Evolutionary conservation across 2,888 invertebrate genomes (phyloP).

Genomic region (Folsomia candida): DNA sequence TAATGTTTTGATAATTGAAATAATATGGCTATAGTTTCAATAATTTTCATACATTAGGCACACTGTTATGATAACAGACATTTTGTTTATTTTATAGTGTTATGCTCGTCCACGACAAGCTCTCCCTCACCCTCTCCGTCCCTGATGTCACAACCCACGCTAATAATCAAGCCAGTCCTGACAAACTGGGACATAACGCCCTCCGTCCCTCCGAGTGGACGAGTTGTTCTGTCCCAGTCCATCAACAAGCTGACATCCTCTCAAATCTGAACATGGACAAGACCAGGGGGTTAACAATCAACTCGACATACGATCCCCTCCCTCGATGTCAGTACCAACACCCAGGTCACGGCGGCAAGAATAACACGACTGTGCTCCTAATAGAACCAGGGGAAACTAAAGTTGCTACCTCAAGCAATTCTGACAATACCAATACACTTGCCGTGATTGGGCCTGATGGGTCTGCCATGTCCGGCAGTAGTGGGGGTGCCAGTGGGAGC

Average conservation of each 20-base stretch:
- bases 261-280: background rate
- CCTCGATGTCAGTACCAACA: background rate
- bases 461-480: constrained; percentile 8
- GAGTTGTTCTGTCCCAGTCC: constrained; percentile 45
- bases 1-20: no score
- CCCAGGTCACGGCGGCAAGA: no score
- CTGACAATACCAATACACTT: background rate
- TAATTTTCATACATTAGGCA: no score
- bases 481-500: no score
- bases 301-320: no score
- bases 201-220: constrained; percentile 40
- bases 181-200: constrained; percentile 20
- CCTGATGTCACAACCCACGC: constrained; percentile 46
- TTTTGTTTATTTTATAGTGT: constrained; percentile 41
- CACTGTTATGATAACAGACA: no score
- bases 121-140: constrained; percentile 47
- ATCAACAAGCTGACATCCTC: constrained; percentile 26
- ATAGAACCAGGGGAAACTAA: background rate
- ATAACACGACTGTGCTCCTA: background rate
- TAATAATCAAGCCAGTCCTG: constrained; percentile 27
- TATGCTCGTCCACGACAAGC: constrained; percentile 49
- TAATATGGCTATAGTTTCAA: no score
- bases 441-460: constrained; percentile 9
- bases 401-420: background rate
- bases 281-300: no score